These are phyloP conservation scores for Brachionus calyciflorus DNA, from an alignment of 1,140 invertebrate genomes.

Conservation along the genomic window DNA sequence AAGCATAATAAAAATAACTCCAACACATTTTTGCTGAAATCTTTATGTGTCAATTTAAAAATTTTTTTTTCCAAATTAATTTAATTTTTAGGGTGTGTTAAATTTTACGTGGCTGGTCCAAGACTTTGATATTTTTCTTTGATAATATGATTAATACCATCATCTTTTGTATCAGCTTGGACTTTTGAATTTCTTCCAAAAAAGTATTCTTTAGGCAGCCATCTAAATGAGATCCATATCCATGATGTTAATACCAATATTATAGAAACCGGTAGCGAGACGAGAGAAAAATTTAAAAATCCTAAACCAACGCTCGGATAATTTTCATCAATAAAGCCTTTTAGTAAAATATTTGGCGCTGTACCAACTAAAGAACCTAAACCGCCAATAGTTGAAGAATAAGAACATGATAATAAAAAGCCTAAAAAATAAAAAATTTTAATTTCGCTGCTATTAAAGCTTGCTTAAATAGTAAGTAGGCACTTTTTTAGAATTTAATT, in stretches of 20 bases:
- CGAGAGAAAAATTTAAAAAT: conserved; percentile 28
- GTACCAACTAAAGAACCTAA: conserved; percentile 78
- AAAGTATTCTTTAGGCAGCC: conserved; percentile 58
- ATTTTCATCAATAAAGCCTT: conserved; percentile 67
- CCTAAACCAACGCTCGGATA: conserved; percentile 1
- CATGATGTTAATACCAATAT: conserved; percentile 14
- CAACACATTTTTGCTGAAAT: conserved; percentile 73
- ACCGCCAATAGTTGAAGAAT: conserved; percentile 73
- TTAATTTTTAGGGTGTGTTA: conserved; percentile 2
- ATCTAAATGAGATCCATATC: conserved; percentile 28
- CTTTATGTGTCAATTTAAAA: conserved; percentile 50
- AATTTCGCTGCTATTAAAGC: too few relatives aligned
- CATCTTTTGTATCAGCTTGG: background rate
- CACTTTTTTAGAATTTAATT: background rate
- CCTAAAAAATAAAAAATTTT: background rate
- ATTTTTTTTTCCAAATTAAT: conserved; percentile 40
- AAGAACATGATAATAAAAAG: conserved; percentile 61
- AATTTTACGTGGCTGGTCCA: conserved; percentile 70
- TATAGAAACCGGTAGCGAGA: conserved; percentile 24
- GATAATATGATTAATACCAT: conserved; percentile 49
- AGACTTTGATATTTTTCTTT: conserved; percentile 68
- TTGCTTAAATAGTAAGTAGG: too few relatives aligned
- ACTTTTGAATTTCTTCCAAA: conserved; percentile 15
- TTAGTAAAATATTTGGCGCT: conserved; percentile 78
- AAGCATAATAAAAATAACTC: conserved; percentile 73